Percentiles rank a stretch among this genome's conserved stretches.
Conservation (phyloP, 2,113 vertebrate genomes). For the Pollachius pollachius region DNA sequence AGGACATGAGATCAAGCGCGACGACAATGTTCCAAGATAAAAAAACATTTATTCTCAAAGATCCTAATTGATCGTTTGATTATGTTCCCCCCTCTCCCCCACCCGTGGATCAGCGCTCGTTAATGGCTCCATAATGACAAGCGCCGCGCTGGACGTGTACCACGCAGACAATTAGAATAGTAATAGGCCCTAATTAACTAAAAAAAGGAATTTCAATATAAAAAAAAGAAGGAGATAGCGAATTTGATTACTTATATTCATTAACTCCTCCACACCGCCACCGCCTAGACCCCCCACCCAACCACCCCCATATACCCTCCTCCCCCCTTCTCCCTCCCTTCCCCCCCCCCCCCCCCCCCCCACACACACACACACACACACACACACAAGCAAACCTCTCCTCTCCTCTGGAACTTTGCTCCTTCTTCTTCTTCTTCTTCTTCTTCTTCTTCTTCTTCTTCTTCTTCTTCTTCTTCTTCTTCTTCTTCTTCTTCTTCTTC, state of each 20-base stretch:
- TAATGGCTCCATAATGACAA: constrained; percentile 75
- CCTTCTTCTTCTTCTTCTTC: constrained; percentile 87
- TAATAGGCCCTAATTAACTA: constrained; percentile 96
- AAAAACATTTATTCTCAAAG: constrained; percentile 62
- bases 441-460: too few species aligned
- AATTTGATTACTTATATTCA: constrained; percentile 96
- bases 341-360: not conserved
- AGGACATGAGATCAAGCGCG: constrained; percentile 72
- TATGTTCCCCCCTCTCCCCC: constrained; percentile 58
- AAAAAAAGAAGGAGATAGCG: constrained; percentile 83
- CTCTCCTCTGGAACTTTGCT: constrained; percentile 82
- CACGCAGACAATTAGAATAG: constrained; percentile 82
- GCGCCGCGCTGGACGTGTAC: constrained; percentile 65
- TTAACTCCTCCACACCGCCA: constrained; percentile 80
- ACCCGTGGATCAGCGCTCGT: constrained; percentile 64
- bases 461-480: too few species aligned
- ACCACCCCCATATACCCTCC: not conserved
- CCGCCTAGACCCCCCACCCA: not conserved
- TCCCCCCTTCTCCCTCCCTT: not conserved
- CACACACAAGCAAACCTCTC: too few species aligned
- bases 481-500: too few species aligned
- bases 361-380: too few species aligned
- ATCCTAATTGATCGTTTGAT: constrained; percentile 78
- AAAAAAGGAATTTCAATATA: constrained; percentile 89
- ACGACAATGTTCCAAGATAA: constrained; percentile 62